Conservation (phyloP, 2,888 invertebrate genomes). For the Tetropium fuscum region DNA sequence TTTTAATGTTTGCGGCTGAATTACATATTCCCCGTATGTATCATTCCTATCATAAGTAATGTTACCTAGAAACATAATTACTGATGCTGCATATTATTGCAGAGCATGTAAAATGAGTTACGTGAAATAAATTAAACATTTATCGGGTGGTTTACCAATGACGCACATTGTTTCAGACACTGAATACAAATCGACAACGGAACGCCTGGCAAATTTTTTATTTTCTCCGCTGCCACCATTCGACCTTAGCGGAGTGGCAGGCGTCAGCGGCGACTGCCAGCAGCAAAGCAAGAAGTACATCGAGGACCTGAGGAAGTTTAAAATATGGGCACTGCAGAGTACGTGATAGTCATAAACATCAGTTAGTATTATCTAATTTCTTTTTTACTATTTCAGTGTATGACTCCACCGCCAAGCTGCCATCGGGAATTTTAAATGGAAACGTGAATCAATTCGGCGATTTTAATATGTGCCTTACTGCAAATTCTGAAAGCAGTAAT, state of each 20-base stretch:
- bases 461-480: slow-evolving; percentile 62
- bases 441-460: slow-evolving; percentile 65
- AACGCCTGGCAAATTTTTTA: slow-evolving; percentile 53
- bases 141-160: too few relatives aligned
- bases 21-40: too few relatives aligned
- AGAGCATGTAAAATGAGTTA: too few relatives aligned
- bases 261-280: slow-evolving; percentile 57
- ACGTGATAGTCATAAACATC: slow-evolving; percentile 42
- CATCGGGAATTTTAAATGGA: slow-evolving; percentile 63
- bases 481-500: slow-evolving; percentile 54
- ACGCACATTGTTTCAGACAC: slow-evolving; percentile 60
- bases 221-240: slow-evolving; percentile 58
- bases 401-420: slow-evolving; percentile 64
- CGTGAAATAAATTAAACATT: too few relatives aligned
- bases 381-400: slow-evolving; percentile 60
- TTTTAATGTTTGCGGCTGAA: too few relatives aligned
- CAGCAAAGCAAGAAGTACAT: slow-evolving; percentile 57
- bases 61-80: too few relatives aligned
- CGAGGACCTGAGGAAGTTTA: slow-evolving; percentile 57
- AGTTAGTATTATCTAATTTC: slow-evolving; percentile 7
- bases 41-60: too few relatives aligned
- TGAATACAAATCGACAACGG: slow-evolving; percentile 51
- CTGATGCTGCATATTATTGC: too few relatives aligned
- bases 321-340: slow-evolving; percentile 65
- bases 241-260: slow-evolving; percentile 56